These are phyloP conservation scores for Sialis lutaria DNA, from an alignment of 2,888 invertebrate genomes.

Conservation along the genomic window DNA sequence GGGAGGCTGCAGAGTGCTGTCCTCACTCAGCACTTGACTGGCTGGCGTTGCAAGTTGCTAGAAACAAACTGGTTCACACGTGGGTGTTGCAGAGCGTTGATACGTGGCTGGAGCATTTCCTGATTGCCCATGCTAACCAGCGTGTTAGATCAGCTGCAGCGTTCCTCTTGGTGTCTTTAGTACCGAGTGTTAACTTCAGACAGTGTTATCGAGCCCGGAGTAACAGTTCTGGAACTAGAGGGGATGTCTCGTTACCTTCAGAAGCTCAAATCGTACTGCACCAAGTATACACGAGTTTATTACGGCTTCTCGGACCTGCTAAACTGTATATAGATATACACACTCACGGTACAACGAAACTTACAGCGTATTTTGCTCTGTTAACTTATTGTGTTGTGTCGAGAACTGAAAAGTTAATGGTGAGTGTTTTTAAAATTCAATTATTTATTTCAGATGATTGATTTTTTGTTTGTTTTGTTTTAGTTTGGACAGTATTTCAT, in stretches of 20 bases:
- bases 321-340: slow-evolving; percentile 74
- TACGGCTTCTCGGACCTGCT: slow-evolving; percentile 63
- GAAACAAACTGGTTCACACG: slow-evolving; percentile 78
- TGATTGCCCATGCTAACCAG: slow-evolving; percentile 70
- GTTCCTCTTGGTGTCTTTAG: slow-evolving; percentile 71
- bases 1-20: slow-evolving; percentile 80
- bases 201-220: slow-evolving; percentile 58
- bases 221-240: slow-evolving; percentile 17
- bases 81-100: slow-evolving; percentile 89
- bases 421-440: slow-evolving; percentile 23
- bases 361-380: slow-evolving; percentile 84
- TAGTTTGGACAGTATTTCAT: slow-evolving; percentile 86
- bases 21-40: slow-evolving; percentile 87
- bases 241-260: slow-evolving; percentile 30
- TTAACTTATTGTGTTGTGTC: slow-evolving; percentile 84
- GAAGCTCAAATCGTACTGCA: slow-evolving; percentile 37
- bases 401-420: slow-evolving; percentile 83
- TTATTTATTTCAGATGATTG: neutral
- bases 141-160: slow-evolving; percentile 78
- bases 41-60: slow-evolving; percentile 68
- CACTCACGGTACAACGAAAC: slow-evolving; percentile 76
- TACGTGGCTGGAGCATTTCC: slow-evolving; percentile 78
- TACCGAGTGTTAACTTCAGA: slow-evolving; percentile 80
- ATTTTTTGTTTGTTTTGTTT: slow-evolving; percentile 16
- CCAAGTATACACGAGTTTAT: slow-evolving; percentile 54